Percentiles rank a stretch among this genome's conserved stretches.
Conservation (phyloP, 2,113 vertebrate species). For the Spea bombifrons region DNA sequence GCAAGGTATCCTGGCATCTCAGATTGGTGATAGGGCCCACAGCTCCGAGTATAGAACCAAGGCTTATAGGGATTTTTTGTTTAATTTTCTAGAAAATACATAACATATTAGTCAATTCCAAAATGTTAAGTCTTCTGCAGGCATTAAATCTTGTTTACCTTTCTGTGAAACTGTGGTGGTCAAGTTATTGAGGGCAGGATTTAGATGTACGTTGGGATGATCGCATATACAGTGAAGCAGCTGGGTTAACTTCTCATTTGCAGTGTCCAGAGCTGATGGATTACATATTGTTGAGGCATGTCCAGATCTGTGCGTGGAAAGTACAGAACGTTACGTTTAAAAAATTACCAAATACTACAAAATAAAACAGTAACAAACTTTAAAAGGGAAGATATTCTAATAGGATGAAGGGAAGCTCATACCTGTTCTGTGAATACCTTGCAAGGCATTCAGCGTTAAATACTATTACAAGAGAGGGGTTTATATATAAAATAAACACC, state of each 20-base stretch:
- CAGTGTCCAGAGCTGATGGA: slow-evolving; percentile 68
- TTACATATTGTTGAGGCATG: slow-evolving; percentile 72
- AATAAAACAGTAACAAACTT: background rate
- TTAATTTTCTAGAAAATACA: too few relatives aligned
- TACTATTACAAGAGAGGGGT: too few relatives aligned
- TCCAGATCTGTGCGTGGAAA: slow-evolving; percentile 53
- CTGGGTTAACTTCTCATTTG: slow-evolving; percentile 70
- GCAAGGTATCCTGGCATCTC: too few relatives aligned
- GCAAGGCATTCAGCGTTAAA: too few relatives aligned
- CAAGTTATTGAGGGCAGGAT: slow-evolving; percentile 47
- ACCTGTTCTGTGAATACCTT: too few relatives aligned
- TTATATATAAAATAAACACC: background rate
- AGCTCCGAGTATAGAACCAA: too few relatives aligned
- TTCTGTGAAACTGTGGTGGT: slow-evolving; percentile 66
- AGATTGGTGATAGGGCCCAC: too few relatives aligned
- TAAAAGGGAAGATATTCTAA: too few relatives aligned
- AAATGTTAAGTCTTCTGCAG: too few relatives aligned
- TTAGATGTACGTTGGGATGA: slow-evolving; percentile 55
- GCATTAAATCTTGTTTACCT: slow-evolving; percentile 57
- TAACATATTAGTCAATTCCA: too few relatives aligned
- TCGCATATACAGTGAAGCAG: slow-evolving; percentile 67
- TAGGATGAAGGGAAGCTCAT: too few relatives aligned
- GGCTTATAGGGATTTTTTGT: too few relatives aligned
- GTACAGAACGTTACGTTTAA: background rate
- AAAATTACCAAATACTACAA: background rate